A percentile compares a stretch with the other conserved stretches of the same genome.
Evolutionary conservation across 2,113 vertebrate species (phyloP).

Genomic region (Baryphthengus martii): DNA sequence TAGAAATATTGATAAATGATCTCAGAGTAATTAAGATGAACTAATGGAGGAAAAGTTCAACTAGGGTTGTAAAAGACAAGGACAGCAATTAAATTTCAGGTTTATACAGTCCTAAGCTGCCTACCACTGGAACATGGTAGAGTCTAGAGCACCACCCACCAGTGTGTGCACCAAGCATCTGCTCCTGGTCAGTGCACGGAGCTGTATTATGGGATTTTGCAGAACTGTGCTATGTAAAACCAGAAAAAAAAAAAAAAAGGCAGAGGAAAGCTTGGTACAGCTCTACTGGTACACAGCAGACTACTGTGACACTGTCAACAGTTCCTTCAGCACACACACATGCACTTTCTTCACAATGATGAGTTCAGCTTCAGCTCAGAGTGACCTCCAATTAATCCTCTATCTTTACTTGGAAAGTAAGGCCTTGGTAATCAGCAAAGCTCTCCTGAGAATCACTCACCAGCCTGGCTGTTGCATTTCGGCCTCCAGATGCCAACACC

Average conservation of each 20-base stretch:
- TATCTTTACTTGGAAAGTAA: not conserved
- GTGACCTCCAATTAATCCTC: not conserved
- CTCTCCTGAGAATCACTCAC: slow-evolving; percentile 68
- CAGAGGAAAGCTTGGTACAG: not conserved
- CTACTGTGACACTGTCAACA: accelerated
- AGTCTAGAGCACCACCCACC: not conserved
- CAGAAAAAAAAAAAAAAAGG: not conserved
- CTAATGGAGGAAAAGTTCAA: not conserved
- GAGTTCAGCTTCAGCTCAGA: not conserved
- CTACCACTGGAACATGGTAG: not conserved
- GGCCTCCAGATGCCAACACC: slow-evolving; percentile 87
- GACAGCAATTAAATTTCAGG: not conserved
- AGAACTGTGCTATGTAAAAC: not conserved
- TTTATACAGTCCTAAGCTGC: not conserved
- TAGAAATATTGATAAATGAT: not conserved
- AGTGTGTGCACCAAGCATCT: not conserved
- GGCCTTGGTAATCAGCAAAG: not conserved
- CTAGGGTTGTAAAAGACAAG: not conserved
- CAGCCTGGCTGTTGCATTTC: slow-evolving; percentile 87
- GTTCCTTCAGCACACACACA: not conserved
- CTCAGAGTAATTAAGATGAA: not conserved
- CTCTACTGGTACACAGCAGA: not conserved
- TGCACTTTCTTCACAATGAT: not conserved
- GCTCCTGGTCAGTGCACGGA: not conserved
- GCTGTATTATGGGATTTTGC: not conserved